Conservation (phyloP, 2,113 vertebrate species). For the Heteronetta atricapilla region DNA sequence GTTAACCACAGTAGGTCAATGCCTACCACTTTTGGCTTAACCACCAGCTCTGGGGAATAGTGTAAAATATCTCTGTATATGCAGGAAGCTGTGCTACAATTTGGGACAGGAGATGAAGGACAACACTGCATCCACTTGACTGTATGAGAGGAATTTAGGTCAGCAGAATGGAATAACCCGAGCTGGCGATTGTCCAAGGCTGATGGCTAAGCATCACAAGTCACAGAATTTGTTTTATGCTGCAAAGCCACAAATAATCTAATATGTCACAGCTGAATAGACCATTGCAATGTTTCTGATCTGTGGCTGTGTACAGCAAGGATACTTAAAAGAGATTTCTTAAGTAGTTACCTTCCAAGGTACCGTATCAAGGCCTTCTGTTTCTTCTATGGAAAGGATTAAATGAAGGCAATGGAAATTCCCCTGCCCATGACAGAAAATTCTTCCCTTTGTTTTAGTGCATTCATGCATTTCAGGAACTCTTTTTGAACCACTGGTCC, state of each 20-base stretch:
- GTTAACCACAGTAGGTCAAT: background rate
- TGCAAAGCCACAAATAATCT: conserved; percentile 40
- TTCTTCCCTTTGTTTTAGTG: conserved; percentile 46
- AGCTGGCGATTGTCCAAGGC: conserved; percentile 28
- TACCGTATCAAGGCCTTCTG: background rate
- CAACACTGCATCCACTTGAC: conserved; percentile 6
- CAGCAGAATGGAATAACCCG: conserved; percentile 53
- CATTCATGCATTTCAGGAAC: conserved; percentile 37
- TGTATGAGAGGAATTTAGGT: conserved; percentile 54
- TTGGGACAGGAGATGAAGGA: background rate
- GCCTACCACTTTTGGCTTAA: background rate
- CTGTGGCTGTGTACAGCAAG: background rate
- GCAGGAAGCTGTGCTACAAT: background rate
- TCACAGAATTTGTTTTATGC: conserved; percentile 31
- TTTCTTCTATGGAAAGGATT: background rate
- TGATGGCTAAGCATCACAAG: conserved; percentile 38
- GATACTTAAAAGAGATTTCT: background rate
- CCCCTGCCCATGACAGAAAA: background rate
- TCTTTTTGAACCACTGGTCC: background rate
- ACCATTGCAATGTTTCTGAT: background rate
- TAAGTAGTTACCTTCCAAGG: background rate
- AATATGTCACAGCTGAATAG: conserved; percentile 1
- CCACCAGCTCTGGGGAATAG: rapidly evolving
- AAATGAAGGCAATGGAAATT: conserved; percentile 3
- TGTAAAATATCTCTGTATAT: background rate